Base-by-base conservation (phyloP, 1,140 invertebrate species). In the Laodelphax striatellus region DNA sequence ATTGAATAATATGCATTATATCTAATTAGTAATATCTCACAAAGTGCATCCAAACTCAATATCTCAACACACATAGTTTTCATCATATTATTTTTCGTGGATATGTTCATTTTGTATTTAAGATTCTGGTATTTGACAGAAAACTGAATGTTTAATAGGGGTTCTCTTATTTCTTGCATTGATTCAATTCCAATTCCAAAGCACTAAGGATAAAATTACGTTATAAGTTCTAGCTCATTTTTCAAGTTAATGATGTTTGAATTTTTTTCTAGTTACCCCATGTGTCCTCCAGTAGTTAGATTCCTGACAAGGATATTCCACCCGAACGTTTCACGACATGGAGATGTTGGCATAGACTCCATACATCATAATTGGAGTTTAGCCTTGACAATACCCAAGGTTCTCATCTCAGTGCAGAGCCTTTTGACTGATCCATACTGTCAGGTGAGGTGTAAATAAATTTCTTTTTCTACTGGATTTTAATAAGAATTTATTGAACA, bases 281-380 rank as follows among this genome's bases (percentile, higher is more conserved):
- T 97, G 83, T 81, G 82, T 65, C 93, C 94, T 34, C 94, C 94
- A 1, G 82, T 88, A 52, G 92, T 95, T 0, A 78, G 89, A 50
- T 94, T 94, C 75, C 73, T 93, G 21, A 94, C 91, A 9, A 90
- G 89, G 74, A 92, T 97, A 66, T 83, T 95, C 68, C 94, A 97
- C 76, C 93, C 94, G 4, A 97, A 97, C 74, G 87, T 97, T 31
- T 94, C 91, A 22, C 81, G 93, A 11, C 93, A 97, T 71, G 94
- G 93, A n/a, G 92, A 96, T 75, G 91, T 96, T 61, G 93, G 93
- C 34, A 90, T 96, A 61, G 94, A 96, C 75, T 94, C 90, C 13
- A 92, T 97, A 69, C 89, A 93, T 69, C 90, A 95, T 72, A 96
- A 96, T 75, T 97, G 94, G 94, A 94, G 90, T 38, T 75, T 96